Conservation (phyloP, 2,113 vertebrate genomes). For the Phalacrocorax pelagicus region DNA sequence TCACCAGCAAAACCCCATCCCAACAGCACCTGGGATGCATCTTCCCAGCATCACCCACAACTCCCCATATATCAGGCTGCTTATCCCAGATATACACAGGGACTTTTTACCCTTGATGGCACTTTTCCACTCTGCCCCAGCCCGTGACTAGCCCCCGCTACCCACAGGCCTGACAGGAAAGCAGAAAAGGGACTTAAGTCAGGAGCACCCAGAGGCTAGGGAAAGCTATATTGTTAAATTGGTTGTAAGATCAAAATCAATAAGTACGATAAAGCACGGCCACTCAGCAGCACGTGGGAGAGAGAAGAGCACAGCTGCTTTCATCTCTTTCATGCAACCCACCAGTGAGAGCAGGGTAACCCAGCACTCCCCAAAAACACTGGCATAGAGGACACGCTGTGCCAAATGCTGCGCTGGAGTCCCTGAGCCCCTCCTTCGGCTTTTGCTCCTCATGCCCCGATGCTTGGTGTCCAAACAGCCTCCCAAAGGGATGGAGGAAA, state of each 20-base stretch:
- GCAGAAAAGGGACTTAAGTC: neutral
- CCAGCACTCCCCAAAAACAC: neutral
- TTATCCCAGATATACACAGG: neutral
- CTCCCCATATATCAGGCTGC: accelerated
- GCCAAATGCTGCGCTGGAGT: accelerated
- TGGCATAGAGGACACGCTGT: accelerated
- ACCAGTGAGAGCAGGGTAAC: accelerated
- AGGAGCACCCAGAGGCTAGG: neutral
- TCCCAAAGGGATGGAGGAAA: neutral
- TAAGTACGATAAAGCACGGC: neutral
- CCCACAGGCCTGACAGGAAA: neutral
- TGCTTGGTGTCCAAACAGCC: neutral
- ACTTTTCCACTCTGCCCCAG: accelerated
- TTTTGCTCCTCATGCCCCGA: neutral
- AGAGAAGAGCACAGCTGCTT: neutral
- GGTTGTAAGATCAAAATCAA: constrained; percentile 14
- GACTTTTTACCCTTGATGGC: neutral
- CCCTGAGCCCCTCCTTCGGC: neutral
- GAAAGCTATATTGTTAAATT: neutral
- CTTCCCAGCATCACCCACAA: neutral
- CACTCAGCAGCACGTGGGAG: neutral
- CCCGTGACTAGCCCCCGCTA: accelerated
- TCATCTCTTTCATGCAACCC: neutral
- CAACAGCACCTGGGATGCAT: neutral
- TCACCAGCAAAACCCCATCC: neutral